Evolutionary conservation across 2,113 vertebrate species (phyloP), one percentile per base, ranked within the genome.

Genomic region (Hippocampus comes): DNA sequence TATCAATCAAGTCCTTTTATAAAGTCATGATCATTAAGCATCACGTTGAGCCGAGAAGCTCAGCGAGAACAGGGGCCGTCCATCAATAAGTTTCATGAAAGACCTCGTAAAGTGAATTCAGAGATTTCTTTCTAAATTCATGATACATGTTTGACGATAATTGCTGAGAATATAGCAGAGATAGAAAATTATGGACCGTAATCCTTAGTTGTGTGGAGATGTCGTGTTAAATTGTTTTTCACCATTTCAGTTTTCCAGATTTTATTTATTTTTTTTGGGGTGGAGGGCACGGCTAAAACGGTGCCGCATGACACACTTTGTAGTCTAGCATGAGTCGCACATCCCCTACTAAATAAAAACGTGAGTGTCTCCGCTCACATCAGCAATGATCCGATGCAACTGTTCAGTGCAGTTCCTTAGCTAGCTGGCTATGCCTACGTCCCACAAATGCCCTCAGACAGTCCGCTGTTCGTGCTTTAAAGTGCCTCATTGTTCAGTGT

Each of bases 21-120:
- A 94, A 93, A 91, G 89, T 94, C 91, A 92, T 93, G 89, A 94
- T 93, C 90, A 91, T 93, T 93, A 92, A 90, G 86, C 85, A 91
- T 90, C 87, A 85, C 84, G 88, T 92, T 90, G 86, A 83, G 80
- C 82, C 84, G 84, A 86, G 87, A 83, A 78, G 73, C 67, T 73
- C 66, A 86, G 75, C 55, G 73, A 68, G 82, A 91, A 89, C 80
- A 75, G 76, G 83, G 76, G 68, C 82, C 83, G 92, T 94, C 85
- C 85, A 82, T 94, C 92, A 92, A 55, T 69, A 84, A 61, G 76
- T 88, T 88, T 90, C 86, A 90, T 92, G 90, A 91, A 20, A 51
- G 9, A 23, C 21, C 21, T 9, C 10, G 10, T 9, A 56, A n/a
- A n/a, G 21, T 10, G 21, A 23, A 56, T 23, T 10, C 21, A 11